Base-by-base conservation (phyloP, 1,140 invertebrate species). In the Drosophila fuyamai region DNA sequence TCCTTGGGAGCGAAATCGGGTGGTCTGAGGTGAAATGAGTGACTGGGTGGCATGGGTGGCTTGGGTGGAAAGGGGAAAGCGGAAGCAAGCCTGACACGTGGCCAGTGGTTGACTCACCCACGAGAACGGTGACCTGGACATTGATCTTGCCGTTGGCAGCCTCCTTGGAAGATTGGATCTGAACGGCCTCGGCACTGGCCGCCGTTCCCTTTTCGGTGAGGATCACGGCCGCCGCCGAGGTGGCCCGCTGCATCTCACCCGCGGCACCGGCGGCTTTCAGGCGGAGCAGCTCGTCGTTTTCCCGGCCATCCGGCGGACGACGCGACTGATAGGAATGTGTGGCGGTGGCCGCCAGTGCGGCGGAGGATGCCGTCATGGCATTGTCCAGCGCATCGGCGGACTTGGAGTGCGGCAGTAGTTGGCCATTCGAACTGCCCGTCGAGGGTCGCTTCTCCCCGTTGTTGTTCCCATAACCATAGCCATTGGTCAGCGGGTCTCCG, bases 81-180 rank as follows among this genome's bases (percentile, higher is more conserved):
- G 43, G n/a, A 61, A 56, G 60, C 61, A 43, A 53, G 43, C 57
- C 57, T 12, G 46, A 18, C 62, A 57, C 16, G 38, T 51, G 58
- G 74, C 41, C 50, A 13, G 27, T 10, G 7, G 12, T 51, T 35
- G 29, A 92, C 92, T 92, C 53, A 94, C 94, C 94, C 84, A 96
- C 95, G 78, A 96, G 95, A 93, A 96, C 96, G 91, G 96, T 95
- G 93, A 97, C 94, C 93, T 97, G 96, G 91, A 97, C 97, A 94
- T 97, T 97, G 93, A 97, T 96, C 94, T 97, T 97, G 92, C 96
- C 96, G 93, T 97, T 97, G 54, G 80, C 74, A 48, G 90, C 90
- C 92, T 95, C 95, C 93, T 97, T 96, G 62, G 95, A 95, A 63
- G 95, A 95, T 91, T 95, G 95, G 70, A 93, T 94, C 90, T 91